Evolutionary conservation across 2,113 vertebrate species (phyloP).

Genomic region (Syrrhaptes paradoxus): DNA sequence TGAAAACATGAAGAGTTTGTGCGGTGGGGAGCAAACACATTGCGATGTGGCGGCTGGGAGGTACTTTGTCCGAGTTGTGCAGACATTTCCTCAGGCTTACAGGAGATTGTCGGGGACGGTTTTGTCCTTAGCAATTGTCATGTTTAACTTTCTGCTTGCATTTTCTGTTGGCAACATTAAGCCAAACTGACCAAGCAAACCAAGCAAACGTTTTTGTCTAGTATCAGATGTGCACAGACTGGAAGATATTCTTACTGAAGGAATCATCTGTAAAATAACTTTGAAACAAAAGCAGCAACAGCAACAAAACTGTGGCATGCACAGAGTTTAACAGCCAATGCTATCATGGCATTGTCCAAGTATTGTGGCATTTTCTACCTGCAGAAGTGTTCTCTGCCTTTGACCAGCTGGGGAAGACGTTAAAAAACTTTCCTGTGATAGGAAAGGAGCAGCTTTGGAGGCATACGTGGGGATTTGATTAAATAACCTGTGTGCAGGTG

Average conservation of each 20-base stretch:
- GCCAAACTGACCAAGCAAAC: neutral
- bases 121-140: neutral
- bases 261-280: neutral
- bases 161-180: neutral
- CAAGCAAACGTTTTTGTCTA: neutral
- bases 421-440: neutral
- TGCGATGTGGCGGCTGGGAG: neutral
- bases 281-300: neutral
- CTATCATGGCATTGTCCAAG: neutral
- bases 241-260: neutral
- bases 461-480: neutral
- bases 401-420: neutral
- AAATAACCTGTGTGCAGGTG: neutral
- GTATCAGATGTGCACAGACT: neutral
- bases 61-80: rapidly evolving
- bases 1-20: neutral
- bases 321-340: neutral
- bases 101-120: neutral
- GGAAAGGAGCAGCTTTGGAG: neutral
- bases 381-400: neutral
- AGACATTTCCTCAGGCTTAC: neutral
- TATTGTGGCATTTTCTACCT: neutral
- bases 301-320: neutral
- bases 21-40: neutral
- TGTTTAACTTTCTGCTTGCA: neutral